Base-by-base conservation (phyloP, 2,113 vertebrate species). In the Myrmecobius fasciatus region DNA sequence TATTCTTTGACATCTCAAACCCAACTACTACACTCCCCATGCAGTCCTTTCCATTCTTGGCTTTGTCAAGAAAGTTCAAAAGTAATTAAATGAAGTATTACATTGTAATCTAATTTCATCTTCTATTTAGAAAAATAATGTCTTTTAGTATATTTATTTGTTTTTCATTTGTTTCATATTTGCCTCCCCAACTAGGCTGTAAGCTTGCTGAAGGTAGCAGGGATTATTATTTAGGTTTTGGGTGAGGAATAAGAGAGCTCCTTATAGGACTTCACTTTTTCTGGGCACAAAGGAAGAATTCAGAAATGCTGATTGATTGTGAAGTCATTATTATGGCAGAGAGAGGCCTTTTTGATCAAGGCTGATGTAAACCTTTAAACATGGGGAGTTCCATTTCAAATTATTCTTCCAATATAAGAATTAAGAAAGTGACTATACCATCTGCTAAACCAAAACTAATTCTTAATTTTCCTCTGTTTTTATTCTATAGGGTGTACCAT, bases 401-500 rank as follows among this genome's bases (percentile, higher is more conserved):
- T 83, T 43, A n/a, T 43, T 83, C 20, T 43, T 17, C 7, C n/a
- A 83, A 83, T 24, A 24, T 43, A 22, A 83, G 5, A 4, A 83
- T 20, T 43, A 43, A 36, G 60, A 36, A 67, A 67, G n/a, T 43
- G 36, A 83, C 20, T 8, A 43, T 43, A 36, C 60, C 60, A 43
- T 43, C 67, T 43, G n/a, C 67, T 83, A 83, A 83, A 43, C 49
- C 46, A 90, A 48, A 94, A 91, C 48, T 89, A 28, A 89, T 56
- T 47, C 4, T 92, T 46, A 96, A 89, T 47, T 48, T 14, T 0
- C 89, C 52, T 94, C 52, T 53, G 17, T 97, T 96, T 98, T 96
- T 93, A 95, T 8, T 97, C 96, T 97, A 89, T 97, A 99, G 99
- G 99, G 91, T 99, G 99, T 24, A 98, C 99, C 89, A 98, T 99